Evolutionary conservation across 2,113 vertebrate genomes (phyloP).

Genomic region (Apodemus speciosus): DNA sequence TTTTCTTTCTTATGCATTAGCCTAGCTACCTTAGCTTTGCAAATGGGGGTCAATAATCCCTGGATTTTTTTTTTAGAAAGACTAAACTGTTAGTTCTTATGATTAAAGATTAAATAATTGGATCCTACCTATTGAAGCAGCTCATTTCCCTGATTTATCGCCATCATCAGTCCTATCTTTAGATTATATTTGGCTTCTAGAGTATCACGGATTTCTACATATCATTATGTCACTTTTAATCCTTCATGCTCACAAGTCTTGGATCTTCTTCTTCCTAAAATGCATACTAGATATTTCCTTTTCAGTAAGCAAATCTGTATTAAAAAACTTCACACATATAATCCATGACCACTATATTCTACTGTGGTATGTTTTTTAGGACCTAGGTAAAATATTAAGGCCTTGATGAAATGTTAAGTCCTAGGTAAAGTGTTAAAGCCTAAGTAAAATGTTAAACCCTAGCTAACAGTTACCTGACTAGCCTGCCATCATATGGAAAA

Average conservation of each 20-base stretch:
- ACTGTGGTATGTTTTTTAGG: background rate
- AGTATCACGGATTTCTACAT: background rate
- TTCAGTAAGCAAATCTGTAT: background rate
- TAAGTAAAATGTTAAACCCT: no score
- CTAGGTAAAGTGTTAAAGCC: no score
- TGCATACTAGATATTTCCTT: background rate
- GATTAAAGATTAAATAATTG: background rate
- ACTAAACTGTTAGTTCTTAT: background rate
- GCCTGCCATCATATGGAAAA: no score
- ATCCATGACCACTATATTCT: no score
- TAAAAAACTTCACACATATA: background rate
- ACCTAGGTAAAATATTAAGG: no score
- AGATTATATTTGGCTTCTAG: background rate
- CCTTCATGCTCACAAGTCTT: rapidly evolving
- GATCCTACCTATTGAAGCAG: background rate
- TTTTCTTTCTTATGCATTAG: background rate
- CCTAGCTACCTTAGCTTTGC: background rate
- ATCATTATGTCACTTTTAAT: background rate
- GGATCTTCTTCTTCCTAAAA: background rate
- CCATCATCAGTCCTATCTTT: background rate
- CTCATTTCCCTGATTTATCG: background rate
- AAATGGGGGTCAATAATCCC: background rate
- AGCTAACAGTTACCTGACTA: no score
- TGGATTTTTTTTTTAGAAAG: background rate
- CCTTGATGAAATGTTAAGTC: no score